Evolutionary conservation across 1,140 invertebrate genomes (phyloP).

Genomic region (Maconellicoccus hirsutus): DNA sequence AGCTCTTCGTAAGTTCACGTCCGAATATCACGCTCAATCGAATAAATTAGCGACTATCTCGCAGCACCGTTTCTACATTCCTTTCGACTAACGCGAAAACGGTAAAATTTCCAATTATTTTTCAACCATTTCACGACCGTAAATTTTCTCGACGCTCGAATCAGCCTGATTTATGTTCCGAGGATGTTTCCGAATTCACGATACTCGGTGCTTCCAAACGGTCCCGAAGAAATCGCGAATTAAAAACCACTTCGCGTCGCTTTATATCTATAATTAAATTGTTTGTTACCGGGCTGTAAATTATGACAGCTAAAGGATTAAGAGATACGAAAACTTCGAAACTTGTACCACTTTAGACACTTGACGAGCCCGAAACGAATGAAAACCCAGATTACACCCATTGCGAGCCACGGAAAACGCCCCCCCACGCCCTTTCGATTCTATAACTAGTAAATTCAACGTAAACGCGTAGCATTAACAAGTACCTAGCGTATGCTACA

Average conservation of each 20-base stretch:
- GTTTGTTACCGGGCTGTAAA: background rate
- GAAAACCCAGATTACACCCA: too few relatives aligned
- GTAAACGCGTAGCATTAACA: too few relatives aligned
- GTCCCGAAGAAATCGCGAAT: background rate
- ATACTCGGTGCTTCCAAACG: background rate
- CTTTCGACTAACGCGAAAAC: background rate
- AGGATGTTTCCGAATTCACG: background rate
- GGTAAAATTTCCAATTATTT: background rate
- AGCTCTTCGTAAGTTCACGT: background rate
- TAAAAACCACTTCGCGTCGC: background rate
- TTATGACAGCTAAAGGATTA: background rate
- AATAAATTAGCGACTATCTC: background rate
- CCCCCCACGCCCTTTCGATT: too few relatives aligned
- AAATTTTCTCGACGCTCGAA: too few relatives aligned
- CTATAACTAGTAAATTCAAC: too few relatives aligned
- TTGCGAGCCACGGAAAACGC: too few relatives aligned
- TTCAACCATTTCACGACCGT: too few relatives aligned
- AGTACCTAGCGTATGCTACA: too few relatives aligned
- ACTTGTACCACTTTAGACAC: background rate
- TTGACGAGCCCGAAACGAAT: background rate
- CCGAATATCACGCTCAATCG: conserved; percentile 2
- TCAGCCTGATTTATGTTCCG: too few relatives aligned
- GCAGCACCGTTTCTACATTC: background rate
- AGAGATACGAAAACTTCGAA: background rate
- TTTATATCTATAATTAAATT: background rate